Conservation (phyloP, 2,797 vertebrate species). For the Tinamus major region DNA sequence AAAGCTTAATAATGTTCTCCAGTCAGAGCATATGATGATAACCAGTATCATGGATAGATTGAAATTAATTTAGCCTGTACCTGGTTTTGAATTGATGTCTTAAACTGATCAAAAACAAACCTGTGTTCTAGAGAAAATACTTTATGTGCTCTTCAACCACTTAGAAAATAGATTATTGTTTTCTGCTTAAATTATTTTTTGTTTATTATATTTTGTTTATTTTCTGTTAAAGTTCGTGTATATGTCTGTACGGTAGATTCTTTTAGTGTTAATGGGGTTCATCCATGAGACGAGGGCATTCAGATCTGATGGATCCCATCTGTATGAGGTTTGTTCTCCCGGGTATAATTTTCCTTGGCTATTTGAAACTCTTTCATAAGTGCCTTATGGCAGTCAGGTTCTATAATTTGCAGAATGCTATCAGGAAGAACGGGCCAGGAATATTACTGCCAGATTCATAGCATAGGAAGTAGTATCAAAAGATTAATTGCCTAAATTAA, state of each 20-base stretch:
- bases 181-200: background rate
- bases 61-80: background rate
- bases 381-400: constrained; percentile 29
- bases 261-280: constrained; percentile 3
- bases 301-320: constrained; percentile 50
- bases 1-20: constrained; percentile 10
- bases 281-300: constrained; percentile 41
- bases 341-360: constrained; percentile 59
- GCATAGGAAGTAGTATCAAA: background rate
- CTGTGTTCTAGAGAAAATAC: background rate
- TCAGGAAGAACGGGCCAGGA: background rate
- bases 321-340: constrained; percentile 31
- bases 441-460: background rate
- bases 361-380: constrained; percentile 41
- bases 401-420: constrained; percentile 46
- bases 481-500: background rate
- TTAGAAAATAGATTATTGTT: background rate
- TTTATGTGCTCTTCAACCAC: background rate
- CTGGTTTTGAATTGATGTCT: constrained; percentile 21
- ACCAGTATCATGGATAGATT: background rate
- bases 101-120: background rate
- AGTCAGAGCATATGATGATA: background rate
- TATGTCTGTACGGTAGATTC: background rate
- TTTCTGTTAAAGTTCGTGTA: background rate
- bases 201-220: background rate